Evolutionary conservation across 2,888 invertebrate species (phyloP).

Genomic region (Capitulum mitella): DNA sequence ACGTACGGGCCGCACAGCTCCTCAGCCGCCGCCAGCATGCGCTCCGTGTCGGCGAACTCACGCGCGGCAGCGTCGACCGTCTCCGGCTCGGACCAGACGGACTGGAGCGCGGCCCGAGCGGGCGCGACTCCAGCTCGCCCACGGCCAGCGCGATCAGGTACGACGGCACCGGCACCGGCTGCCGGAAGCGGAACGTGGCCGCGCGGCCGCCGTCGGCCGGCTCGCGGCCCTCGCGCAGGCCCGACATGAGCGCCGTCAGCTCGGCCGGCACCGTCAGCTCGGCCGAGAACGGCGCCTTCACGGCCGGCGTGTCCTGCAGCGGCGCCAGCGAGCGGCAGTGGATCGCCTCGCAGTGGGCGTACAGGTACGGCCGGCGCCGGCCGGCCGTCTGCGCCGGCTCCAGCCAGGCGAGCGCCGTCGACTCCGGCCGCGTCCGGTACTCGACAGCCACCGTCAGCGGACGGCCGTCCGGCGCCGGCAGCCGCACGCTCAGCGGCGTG

Average conservation of each 20-base stretch:
- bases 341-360: conserved; percentile 77
- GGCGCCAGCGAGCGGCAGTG: conserved; percentile 83
- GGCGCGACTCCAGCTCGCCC: too few relatives aligned
- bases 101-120: conserved; percentile 68
- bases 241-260: conserved; percentile 80
- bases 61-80: conserved; percentile 72
- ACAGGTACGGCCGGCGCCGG: conserved; percentile 74
- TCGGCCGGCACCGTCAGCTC: conserved; percentile 58
- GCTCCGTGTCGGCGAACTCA: conserved; percentile 83
- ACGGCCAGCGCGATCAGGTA: too few relatives aligned
- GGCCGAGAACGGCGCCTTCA: conserved; percentile 77
- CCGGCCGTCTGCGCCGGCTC: too few relatives aligned
- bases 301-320: conserved; percentile 75
- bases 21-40: conserved; percentile 73
- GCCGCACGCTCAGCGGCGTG: conserved; percentile 58
- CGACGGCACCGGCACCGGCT: too few relatives aligned
- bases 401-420: conserved; percentile 83
- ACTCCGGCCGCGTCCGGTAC: conserved; percentile 52
- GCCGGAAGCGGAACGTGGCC: too few relatives aligned
- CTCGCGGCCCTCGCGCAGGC: too few relatives aligned
- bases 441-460: background rate
- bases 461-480: conserved; percentile 40
- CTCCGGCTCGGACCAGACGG: conserved; percentile 84
- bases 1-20: conserved; percentile 78
- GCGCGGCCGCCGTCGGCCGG: too few relatives aligned